phyloP scores from a whole-genome alignment of 2,888 invertebrate species.

The Dermolepida albohirtum region DNA sequence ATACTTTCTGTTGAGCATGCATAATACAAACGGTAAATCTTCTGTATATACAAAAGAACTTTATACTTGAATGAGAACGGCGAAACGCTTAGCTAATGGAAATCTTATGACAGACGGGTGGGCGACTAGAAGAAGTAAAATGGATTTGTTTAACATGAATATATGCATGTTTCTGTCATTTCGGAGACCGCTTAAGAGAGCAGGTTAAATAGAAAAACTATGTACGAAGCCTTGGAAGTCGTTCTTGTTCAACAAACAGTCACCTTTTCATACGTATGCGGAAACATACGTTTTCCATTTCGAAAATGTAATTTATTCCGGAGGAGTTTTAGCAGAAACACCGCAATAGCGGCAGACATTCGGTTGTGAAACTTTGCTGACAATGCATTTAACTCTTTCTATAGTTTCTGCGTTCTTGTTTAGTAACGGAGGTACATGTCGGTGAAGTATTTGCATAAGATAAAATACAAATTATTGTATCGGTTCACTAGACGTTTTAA shows the following conservation, averaged over 20 bases:
- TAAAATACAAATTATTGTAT: too few species aligned
- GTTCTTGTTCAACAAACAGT: constrained; percentile 30
- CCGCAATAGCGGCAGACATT: constrained; percentile 2
- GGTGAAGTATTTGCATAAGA: too few species aligned
- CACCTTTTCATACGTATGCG: constrained; percentile 4
- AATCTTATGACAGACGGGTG: constrained; percentile 12
- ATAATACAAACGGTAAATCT: neutral
- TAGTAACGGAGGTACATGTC: too few species aligned
- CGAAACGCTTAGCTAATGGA: constrained; percentile 34
- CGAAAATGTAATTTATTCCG: constrained; percentile 39
- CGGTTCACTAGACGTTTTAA: too few species aligned
- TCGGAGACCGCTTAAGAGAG: constrained; percentile 29
- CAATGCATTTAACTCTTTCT: too few species aligned
- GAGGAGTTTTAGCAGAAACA: constrained; percentile 21
- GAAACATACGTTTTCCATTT: constrained; percentile 40
- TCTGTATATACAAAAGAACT: constrained; percentile 9
- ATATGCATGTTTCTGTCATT: constrained; percentile 38
- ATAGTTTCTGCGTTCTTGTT: too few species aligned
- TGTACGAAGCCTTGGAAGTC: constrained; percentile 29
- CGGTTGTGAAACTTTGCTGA: neutral
- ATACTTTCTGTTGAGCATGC: neutral
- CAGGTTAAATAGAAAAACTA: constrained; percentile 42
- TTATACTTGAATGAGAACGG: constrained; percentile 5
- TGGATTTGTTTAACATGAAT: constrained; percentile 39
- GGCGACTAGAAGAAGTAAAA: constrained; percentile 6